A percentile compares a stretch with the other conserved stretches of the same genome.
These are phyloP conservation scores for Circaetus gallicus DNA, from an alignment of 2,113 vertebrate species.

Conservation along the genomic window DNA sequence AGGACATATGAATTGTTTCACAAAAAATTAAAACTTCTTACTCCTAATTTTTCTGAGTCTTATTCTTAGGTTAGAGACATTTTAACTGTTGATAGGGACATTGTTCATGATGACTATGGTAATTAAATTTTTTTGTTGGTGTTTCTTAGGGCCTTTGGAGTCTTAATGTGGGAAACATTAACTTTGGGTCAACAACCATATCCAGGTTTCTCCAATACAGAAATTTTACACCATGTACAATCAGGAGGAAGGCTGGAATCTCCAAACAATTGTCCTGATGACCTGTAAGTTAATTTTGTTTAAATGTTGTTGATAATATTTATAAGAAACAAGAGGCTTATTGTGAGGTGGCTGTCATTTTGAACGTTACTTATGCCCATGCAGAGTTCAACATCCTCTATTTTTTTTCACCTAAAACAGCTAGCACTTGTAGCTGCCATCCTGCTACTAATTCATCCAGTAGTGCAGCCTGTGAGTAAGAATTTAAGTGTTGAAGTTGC, in stretches of 20 bases:
- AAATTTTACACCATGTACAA: constrained; percentile 74
- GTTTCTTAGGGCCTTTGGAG: constrained; percentile 75
- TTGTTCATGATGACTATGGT: background rate
- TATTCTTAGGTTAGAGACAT: background rate
- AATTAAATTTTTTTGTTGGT: background rate
- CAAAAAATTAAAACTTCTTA: background rate
- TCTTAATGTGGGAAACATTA: constrained; percentile 78
- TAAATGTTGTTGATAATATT: background rate
- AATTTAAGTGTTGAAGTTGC: background rate
- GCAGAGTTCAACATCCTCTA: background rate
- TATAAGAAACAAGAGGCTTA: background rate
- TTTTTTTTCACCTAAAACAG: background rate
- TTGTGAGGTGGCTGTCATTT: background rate
- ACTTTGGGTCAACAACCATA: constrained; percentile 79
- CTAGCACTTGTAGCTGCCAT: background rate
- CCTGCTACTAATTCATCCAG: background rate
- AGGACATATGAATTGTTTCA: background rate
- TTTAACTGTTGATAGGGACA: background rate
- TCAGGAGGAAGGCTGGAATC: constrained; percentile 70
- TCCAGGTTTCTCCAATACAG: constrained; percentile 77
- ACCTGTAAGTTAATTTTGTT: constrained; percentile 69
- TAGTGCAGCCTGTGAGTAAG: background rate
- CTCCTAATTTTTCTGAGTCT: background rate
- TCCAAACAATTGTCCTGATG: constrained; percentile 73
- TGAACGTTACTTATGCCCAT: background rate